Conservation (phyloP, 2,113 vertebrate genomes). For the Grallaria varia region DNA sequence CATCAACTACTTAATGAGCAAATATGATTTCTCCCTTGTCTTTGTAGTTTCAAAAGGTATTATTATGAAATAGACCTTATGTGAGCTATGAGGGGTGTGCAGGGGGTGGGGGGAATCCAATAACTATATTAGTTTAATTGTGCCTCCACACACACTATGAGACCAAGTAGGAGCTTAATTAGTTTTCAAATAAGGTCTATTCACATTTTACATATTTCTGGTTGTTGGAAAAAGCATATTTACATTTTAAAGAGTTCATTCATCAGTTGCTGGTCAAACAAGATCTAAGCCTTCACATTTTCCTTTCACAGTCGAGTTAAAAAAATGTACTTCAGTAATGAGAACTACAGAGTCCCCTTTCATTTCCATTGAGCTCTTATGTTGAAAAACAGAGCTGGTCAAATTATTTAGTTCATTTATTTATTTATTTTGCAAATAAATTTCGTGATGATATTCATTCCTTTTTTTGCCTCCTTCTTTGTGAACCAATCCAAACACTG, state of each 20-base stretch:
- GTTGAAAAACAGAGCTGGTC: neutral
- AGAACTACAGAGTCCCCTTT: neutral
- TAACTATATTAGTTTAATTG: slow-evolving; percentile 35
- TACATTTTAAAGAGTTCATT: neutral
- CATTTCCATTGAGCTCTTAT: neutral
- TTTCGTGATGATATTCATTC: neutral
- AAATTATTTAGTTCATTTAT: neutral
- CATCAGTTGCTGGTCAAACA: slow-evolving; percentile 32
- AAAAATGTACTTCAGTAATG: neutral
- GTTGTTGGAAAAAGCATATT: neutral
- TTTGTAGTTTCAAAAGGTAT: slow-evolving; percentile 7
- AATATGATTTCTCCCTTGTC: neutral
- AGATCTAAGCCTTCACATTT: neutral
- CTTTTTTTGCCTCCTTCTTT: neutral
- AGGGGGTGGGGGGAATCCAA: neutral
- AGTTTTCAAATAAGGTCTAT: slow-evolving; percentile 27
- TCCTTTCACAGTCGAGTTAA: neutral
- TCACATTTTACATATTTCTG: neutral
- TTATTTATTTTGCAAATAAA: slow-evolving; percentile 11
- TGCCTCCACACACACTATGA: neutral
- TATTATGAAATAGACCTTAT: neutral
- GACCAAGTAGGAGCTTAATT: neutral
- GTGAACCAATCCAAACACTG: neutral
- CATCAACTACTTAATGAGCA: slow-evolving; percentile 1
- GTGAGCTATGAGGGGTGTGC: neutral